Conservation (phyloP, 1,140 invertebrate species). For the Oppia nitens region DNA sequence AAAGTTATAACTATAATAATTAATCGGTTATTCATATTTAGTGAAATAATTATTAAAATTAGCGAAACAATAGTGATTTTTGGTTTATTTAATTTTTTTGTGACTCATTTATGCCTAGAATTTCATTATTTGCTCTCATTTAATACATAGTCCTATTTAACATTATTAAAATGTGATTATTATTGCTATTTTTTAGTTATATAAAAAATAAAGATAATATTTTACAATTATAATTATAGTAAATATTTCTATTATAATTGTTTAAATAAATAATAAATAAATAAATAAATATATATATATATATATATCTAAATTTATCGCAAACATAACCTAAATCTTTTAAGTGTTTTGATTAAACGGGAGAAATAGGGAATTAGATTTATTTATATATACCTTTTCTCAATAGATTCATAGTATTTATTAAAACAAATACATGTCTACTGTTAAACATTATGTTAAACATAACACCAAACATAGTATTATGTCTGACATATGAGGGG, state of each 20-base stretch:
- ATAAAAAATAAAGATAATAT: too few species aligned
- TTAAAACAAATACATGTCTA: not conserved
- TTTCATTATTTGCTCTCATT: too few species aligned
- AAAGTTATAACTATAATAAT: too few species aligned
- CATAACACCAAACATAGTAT: not conserved
- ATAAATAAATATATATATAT: too few species aligned
- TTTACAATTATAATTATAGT: not conserved
- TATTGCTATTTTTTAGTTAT: too few species aligned
- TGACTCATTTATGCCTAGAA: too few species aligned
- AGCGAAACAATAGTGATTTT: too few species aligned
- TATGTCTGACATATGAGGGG: not conserved
- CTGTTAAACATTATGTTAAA: not conserved
- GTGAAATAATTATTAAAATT: too few species aligned
- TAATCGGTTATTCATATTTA: too few species aligned
- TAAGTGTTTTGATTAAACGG: not conserved
- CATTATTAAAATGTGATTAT: too few species aligned
- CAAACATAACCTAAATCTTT: not conserved
- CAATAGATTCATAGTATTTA: not conserved
- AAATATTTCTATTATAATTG: not conserved
- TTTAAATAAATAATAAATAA: not conserved
- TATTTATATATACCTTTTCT: not conserved
- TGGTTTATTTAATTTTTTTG: too few species aligned
- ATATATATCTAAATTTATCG: not conserved
- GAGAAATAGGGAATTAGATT: not conserved
- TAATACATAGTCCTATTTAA: too few species aligned